phyloP scores from a whole-genome alignment of 1,140 invertebrate species.

The Tetranychus cinnabarinus region DNA sequence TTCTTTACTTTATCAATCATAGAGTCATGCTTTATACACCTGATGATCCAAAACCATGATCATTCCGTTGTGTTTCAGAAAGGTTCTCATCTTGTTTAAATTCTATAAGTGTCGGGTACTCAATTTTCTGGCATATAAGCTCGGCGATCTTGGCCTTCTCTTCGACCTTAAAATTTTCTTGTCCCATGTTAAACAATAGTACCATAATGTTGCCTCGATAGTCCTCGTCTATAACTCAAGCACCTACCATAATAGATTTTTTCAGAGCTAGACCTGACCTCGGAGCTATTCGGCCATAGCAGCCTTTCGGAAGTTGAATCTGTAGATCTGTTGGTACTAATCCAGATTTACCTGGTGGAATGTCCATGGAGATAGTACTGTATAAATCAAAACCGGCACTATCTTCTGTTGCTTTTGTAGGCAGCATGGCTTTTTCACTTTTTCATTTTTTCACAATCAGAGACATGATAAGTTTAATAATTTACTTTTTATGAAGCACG shows the following conservation, averaged over 20 bases:
- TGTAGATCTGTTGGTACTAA: conserved; percentile 79
- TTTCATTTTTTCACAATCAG: too few species aligned
- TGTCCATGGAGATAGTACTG: conserved; percentile 42
- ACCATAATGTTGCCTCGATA: conserved; percentile 83
- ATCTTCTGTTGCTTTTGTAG: conserved; percentile 50
- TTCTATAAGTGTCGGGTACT: conserved; percentile 57
- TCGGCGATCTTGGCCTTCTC: conserved; percentile 86
- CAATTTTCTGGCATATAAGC: conserved; percentile 79
- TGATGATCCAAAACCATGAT: too few species aligned
- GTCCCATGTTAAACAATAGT: conserved; percentile 74
- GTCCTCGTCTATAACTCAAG: conserved; percentile 78
- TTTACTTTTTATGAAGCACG: too few species aligned
- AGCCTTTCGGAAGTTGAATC: conserved; percentile 36
- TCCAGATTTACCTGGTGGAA: conserved; percentile 59
- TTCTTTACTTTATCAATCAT: too few species aligned
- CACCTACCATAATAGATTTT: conserved; percentile 89
- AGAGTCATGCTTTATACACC: too few species aligned
- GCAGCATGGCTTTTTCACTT: conserved; percentile 51
- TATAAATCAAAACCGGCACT: conserved; percentile 79
- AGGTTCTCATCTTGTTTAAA: too few species aligned
- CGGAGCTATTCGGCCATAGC: conserved; percentile 85
- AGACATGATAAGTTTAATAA: too few species aligned
- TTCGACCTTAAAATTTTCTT: conserved; percentile 41
- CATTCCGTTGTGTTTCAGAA: too few species aligned
- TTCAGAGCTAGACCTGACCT: conserved; percentile 84